Evolutionary conservation across 2,113 vertebrate genomes (phyloP).

Genomic region (Oreocharis arfaki): DNA sequence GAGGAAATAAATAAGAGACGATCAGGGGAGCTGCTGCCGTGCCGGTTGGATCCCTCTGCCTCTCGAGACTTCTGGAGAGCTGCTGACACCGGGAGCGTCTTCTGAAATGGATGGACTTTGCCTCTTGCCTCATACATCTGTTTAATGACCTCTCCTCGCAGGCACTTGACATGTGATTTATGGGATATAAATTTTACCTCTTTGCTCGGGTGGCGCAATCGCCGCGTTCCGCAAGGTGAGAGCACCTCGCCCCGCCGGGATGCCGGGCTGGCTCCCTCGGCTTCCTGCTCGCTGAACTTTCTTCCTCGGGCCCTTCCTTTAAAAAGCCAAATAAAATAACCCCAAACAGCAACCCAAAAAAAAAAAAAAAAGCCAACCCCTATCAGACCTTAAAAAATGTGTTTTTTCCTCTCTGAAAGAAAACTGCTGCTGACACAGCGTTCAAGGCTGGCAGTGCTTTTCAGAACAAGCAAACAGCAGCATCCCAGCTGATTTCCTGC

Average conservation of each 20-base stretch:
- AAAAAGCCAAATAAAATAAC: not conserved
- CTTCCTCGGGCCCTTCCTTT: conserved; percentile 2
- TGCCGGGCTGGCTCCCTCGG: not conserved
- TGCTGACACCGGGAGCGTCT: conserved; percentile 43
- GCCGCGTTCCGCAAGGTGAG: not conserved
- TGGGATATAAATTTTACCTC: conserved; percentile 45
- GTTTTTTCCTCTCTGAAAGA: conserved; percentile 46
- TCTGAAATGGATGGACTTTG: conserved; percentile 55
- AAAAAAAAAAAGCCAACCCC: not conserved
- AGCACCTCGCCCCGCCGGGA: not conserved
- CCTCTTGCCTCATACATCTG: conserved; percentile 63
- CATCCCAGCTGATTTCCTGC: not conserved
- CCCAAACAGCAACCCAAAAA: not conserved
- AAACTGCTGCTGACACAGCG: conserved; percentile 32
- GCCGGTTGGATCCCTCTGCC: not conserved
- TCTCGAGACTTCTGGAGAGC: conserved; percentile 27
- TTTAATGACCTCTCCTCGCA: conserved; percentile 58
- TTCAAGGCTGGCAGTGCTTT: not conserved
- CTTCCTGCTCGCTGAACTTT: not conserved
- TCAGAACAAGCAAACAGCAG: conserved; percentile 13
- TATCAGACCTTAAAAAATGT: not conserved
- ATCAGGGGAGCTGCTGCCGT: not conserved
- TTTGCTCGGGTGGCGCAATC: not conserved
- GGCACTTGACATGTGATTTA: conserved; percentile 50
- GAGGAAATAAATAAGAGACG: not conserved